Evolutionary conservation across 1,140 invertebrate genomes (phyloP).

Genomic region (Lordiphosa collinella): DNA sequence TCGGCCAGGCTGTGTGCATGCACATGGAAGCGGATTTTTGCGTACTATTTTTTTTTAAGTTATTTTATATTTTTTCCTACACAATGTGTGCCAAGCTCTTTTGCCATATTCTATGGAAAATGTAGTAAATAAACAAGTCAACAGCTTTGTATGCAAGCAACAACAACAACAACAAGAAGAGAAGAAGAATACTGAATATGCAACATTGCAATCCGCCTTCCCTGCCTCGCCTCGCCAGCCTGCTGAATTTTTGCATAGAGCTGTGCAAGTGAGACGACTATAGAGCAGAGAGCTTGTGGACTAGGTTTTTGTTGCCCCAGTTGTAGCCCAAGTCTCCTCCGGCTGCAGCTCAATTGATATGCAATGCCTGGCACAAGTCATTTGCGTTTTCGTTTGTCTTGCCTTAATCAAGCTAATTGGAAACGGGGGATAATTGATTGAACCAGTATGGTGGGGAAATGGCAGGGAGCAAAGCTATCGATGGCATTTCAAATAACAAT

Average conservation of each 20-base stretch:
- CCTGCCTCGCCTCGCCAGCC: background rate
- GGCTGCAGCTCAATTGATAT: background rate
- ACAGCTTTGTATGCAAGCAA: slow-evolving; percentile 1
- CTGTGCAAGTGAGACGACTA: too few relatives aligned
- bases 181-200: slow-evolving; percentile 15
- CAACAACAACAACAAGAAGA: background rate
- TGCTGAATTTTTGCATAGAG: slow-evolving; percentile 1
- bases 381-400: background rate
- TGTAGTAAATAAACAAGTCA: slow-evolving; percentile 24
- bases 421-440: background rate
- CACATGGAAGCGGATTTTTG: background rate
- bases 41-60: too few relatives aligned
- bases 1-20: slow-evolving; percentile 10
- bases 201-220: slow-evolving; percentile 6
- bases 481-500: too few relatives aligned
- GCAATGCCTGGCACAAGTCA: background rate
- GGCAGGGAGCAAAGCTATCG: too few relatives aligned
- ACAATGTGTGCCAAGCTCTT: slow-evolving; percentile 30
- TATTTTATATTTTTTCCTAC: background rate
- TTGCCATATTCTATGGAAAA: slow-evolving; percentile 6
- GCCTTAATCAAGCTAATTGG: slow-evolving; percentile 28
- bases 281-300: background rate
- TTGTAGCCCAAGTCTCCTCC: background rate
- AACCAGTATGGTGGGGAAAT: background rate
- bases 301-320: background rate